Conservation (phyloP, 2,888 invertebrate genomes). For the Pyrochroa serraticornis region DNA sequence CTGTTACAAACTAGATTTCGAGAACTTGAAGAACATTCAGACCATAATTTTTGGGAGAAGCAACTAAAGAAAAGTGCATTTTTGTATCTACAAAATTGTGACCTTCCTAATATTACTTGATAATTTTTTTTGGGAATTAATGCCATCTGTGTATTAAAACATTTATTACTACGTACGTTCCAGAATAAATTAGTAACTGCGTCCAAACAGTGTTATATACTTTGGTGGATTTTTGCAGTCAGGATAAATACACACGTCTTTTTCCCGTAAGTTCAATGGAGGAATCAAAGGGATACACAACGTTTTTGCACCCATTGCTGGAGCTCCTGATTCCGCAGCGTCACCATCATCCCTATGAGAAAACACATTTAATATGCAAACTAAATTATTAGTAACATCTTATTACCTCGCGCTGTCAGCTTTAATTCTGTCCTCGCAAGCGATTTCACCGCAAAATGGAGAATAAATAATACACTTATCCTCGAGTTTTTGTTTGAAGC, state of each 20-base stretch:
- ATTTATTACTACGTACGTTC: too few species aligned
- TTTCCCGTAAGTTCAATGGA: conserved; percentile 66
- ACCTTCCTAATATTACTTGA: too few species aligned
- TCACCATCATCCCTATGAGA: conserved; percentile 65
- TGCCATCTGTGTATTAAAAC: too few species aligned
- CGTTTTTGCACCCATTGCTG: conserved; percentile 98
- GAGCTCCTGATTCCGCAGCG: conserved; percentile 76
- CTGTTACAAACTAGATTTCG: too few species aligned
- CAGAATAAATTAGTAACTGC: conserved; percentile 78
- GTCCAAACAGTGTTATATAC: conserved; percentile 90
- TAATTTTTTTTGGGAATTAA: too few species aligned
- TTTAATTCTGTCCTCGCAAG: conserved; percentile 96
- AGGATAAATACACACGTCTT: conserved; percentile 86
- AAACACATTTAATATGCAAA: conserved; percentile 28
- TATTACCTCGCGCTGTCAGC: conserved; percentile 92
- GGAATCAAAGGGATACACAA: conserved; percentile 97
- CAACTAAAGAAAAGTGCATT: too few species aligned
- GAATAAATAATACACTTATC: conserved; percentile 88
- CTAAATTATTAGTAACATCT: conserved; percentile 22
- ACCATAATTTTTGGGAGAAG: too few species aligned
- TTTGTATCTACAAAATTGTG: too few species aligned
- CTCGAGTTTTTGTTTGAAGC: too few species aligned
- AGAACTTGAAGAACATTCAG: too few species aligned
- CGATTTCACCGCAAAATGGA: conserved; percentile 90
- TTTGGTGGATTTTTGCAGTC: conserved; percentile 80